These are phyloP conservation scores for Enteromius fasciolatus DNA, from an alignment of 2,797 vertebrate genomes.

Conservation along the genomic window DNA sequence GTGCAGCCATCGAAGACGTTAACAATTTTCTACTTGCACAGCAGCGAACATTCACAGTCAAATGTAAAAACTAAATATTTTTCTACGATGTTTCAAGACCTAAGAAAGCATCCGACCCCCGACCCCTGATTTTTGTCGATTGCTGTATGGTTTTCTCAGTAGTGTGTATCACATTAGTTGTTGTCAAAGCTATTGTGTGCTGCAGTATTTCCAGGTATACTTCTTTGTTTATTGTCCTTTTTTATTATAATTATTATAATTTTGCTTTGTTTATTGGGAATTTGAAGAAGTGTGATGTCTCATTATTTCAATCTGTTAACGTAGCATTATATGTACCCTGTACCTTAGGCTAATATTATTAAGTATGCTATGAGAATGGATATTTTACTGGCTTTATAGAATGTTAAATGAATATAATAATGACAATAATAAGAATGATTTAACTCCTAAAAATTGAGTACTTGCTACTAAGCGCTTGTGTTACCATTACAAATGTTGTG, in stretches of 20 bases:
- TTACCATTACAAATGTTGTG: constrained; percentile 97
- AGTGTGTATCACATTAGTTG: constrained; percentile 92
- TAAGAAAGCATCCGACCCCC: constrained; percentile 83
- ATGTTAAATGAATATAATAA: constrained; percentile 93
- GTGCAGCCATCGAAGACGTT: constrained; percentile 52
- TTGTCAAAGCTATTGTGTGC: constrained; percentile 89
- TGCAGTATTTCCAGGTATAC: constrained; percentile 92
- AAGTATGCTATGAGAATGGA: constrained; percentile 98
- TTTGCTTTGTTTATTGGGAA: constrained; percentile 67
- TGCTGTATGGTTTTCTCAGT: constrained; percentile 88
- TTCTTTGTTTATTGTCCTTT: constrained; percentile 73
- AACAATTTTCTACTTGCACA: constrained; percentile 61
- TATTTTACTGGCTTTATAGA: constrained; percentile 99
- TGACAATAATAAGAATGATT: constrained; percentile 86
- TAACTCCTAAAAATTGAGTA: constrained; percentile 95
- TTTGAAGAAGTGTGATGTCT: constrained; percentile 81
- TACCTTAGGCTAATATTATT: constrained; percentile 94
- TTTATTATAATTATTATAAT: constrained; percentile 69
- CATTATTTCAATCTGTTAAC: constrained; percentile 87
- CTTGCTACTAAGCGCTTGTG: constrained; percentile 97
- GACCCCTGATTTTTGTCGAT: constrained; percentile 78
- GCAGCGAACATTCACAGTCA: constrained; percentile 58
- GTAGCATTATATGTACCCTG: constrained; percentile 93
- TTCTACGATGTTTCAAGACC: constrained; percentile 79
- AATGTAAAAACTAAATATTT: constrained; percentile 60